A percentile compares a stretch with the other conserved stretches of the same genome.
These are phyloP conservation scores for Dione juno DNA, from an alignment of 2,888 invertebrate species.

Conservation along the genomic window DNA sequence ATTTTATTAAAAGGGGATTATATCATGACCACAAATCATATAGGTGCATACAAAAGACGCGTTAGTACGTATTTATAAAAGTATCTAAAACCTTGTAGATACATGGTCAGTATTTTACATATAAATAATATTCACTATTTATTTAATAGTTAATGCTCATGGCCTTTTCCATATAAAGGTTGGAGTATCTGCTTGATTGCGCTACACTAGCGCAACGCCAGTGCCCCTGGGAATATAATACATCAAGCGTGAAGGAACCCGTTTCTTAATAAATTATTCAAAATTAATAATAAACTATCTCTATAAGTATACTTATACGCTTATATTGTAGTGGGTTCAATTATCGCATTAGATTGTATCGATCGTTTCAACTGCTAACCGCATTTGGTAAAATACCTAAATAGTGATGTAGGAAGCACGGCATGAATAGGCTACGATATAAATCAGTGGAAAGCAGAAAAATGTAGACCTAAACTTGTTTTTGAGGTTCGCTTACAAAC, in stretches of 20 bases:
- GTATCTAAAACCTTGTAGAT: neutral
- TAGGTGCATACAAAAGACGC: neutral
- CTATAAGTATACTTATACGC: neutral
- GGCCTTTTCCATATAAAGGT: slow-evolving; percentile 20
- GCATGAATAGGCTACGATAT: too few species aligned
- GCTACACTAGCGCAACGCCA: slow-evolving; percentile 32
- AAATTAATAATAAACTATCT: neutral
- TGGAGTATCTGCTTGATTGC: slow-evolving; percentile 10
- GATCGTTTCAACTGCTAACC: neutral
- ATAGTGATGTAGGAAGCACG: neutral
- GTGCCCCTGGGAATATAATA: slow-evolving; percentile 32
- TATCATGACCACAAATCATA: neutral
- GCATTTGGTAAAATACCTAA: too few species aligned
- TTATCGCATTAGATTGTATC: neutral
- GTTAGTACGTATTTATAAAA: neutral
- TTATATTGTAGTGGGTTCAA: neutral
- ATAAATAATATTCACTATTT: slow-evolving; percentile 5
- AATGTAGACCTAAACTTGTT: too few species aligned
- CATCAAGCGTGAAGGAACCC: slow-evolving; percentile 18
- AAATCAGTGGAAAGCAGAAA: too few species aligned
- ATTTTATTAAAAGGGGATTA: neutral
- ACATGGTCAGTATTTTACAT: neutral
- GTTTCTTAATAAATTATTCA: slow-evolving; percentile 1
- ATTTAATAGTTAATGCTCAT: slow-evolving; percentile 15
- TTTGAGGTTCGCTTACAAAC: too few species aligned